phyloP scores from a whole-genome alignment of 2,888 invertebrate genomes.

The Ischnus inquisitorius region DNA sequence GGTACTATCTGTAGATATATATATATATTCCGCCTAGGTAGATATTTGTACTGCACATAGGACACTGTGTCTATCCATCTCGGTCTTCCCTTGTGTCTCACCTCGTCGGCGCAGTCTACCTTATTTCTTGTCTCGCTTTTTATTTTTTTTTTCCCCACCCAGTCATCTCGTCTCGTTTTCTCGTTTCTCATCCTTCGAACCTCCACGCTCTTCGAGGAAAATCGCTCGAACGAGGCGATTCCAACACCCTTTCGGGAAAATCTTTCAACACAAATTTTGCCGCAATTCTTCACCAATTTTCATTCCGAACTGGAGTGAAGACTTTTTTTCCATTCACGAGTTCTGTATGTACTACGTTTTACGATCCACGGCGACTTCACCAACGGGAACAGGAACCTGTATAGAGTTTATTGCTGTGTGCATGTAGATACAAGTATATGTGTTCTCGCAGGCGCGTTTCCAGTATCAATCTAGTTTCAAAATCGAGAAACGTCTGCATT shows the following conservation, averaged over 20 bases:
- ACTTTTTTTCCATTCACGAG: neutral
- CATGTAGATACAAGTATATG: no score
- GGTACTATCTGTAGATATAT: conserved; percentile 5
- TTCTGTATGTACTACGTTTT: neutral
- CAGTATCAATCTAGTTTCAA: no score
- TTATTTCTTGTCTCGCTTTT: conserved; percentile 34
- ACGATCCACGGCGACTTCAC: no score
- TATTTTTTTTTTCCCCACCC: conserved; percentile 17
- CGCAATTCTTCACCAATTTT: conserved; percentile 67
- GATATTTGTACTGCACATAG: conserved; percentile 25
- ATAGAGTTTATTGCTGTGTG: no score
- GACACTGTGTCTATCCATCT: conserved; percentile 32
- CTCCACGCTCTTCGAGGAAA: conserved; percentile 34
- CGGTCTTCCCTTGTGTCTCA: conserved; percentile 40
- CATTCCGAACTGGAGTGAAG: conserved; percentile 11
- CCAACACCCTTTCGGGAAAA: conserved; percentile 50
- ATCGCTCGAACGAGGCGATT: conserved; percentile 25
- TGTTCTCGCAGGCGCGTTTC: no score
- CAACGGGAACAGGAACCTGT: no score
- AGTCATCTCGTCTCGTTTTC: conserved; percentile 43
- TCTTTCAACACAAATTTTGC: conserved; percentile 43
- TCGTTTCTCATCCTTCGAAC: conserved; percentile 55
- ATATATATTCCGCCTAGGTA: neutral
- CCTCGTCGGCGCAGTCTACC: conserved; percentile 49
- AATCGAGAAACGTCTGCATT: no score